A percentile compares a stretch with the other conserved stretches of the same genome.
phyloP scores from a whole-genome alignment of 2,113 vertebrate species.

The Chamaetylas fuelleborni region DNA sequence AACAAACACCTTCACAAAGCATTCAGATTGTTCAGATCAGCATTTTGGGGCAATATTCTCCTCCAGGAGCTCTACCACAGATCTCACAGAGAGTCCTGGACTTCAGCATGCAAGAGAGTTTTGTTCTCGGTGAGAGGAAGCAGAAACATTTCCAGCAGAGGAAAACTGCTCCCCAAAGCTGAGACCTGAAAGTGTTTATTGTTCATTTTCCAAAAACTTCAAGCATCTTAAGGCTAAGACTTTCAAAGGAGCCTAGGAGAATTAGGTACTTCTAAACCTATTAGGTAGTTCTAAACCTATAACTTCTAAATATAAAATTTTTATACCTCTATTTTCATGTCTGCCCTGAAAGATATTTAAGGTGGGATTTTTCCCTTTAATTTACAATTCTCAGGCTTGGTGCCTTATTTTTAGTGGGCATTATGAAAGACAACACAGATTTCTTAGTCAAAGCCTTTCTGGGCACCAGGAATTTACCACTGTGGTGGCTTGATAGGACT shows the following conservation, averaged over 20 bases:
- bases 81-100: background rate
- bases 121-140: background rate
- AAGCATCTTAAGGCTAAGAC: background rate
- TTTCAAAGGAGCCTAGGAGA: background rate
- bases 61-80: background rate
- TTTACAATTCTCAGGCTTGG: background rate
- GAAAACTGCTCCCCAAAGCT: background rate
- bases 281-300: background rate
- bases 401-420: background rate
- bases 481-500: background rate
- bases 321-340: background rate
- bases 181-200: background rate
- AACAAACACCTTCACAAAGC: background rate
- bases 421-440: background rate
- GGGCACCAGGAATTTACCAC: background rate
- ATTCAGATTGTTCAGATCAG: background rate
- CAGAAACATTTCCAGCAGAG: background rate
- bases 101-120: background rate
- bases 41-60: background rate
- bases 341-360: background rate
- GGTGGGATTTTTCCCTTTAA: background rate
- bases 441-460: background rate
- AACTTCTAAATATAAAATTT: background rate
- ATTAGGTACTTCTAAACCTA: background rate
- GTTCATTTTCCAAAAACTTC: background rate